These are phyloP conservation scores for Anas platyrhynchos DNA, from an alignment of 2,113 vertebrate genomes.

Conservation along the genomic window DNA sequence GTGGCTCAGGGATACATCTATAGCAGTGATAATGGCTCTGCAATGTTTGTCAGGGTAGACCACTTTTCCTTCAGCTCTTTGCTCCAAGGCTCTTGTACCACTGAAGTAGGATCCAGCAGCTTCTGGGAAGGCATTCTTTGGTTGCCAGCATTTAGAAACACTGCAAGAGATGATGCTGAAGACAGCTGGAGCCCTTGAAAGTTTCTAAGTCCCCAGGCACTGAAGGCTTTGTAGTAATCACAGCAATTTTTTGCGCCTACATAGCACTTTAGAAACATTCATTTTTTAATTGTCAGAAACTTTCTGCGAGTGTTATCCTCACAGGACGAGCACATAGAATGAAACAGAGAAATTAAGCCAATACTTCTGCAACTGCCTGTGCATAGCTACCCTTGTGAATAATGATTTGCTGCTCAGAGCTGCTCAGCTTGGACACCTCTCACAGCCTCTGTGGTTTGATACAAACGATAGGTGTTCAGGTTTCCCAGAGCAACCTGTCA, in stretches of 20 bases:
- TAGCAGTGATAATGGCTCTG: not conserved
- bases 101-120: not conserved
- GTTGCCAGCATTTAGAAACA: not conserved
- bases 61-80: fast-evolving
- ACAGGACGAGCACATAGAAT: not conserved
- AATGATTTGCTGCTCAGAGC: not conserved
- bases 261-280: not conserved
- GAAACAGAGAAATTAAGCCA: not conserved
- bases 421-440: fast-evolving
- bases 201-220: not conserved
- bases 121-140: not conserved
- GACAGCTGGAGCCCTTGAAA: not conserved
- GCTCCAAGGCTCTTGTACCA: fast-evolving
- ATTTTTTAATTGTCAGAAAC: not conserved
- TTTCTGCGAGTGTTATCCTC: not conserved
- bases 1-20: not conserved
- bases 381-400: not conserved
- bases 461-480: fast-evolving
- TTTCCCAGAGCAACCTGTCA: not conserved
- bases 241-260: not conserved
- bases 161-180: not conserved
- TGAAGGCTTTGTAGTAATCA: not conserved
- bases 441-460: not conserved
- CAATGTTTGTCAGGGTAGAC: not conserved
- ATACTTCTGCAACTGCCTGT: not conserved